Percentiles rank a stretch among this genome's conserved stretches.
These are phyloP conservation scores for Diachasmimorpha longicaudata DNA, from an alignment of 1,140 invertebrate species.

Conservation along the genomic window DNA sequence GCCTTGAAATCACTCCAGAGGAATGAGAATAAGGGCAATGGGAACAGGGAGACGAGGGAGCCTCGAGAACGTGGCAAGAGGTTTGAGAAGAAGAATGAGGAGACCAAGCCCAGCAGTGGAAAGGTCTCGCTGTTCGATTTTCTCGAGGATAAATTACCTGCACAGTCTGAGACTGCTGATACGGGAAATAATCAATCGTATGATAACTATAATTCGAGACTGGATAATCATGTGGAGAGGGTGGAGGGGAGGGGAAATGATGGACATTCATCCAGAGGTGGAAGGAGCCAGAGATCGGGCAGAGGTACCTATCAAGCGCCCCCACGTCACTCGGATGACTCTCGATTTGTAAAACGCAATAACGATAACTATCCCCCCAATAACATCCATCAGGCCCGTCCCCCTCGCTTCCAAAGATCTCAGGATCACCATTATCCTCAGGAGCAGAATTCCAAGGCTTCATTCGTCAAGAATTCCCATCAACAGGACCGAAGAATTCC, in stretches of 20 bases:
- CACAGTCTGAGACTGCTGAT: constrained; percentile 56
- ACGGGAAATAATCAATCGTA: constrained; percentile 31
- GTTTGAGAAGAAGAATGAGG: constrained; percentile 67
- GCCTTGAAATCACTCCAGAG: constrained; percentile 75
- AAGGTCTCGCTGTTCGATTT: constrained; percentile 89
- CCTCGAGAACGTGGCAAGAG: constrained; percentile 53
- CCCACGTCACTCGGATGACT: constrained; percentile 47
- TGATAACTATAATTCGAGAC: constrained; percentile 31
- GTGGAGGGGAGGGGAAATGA: constrained; percentile 41
- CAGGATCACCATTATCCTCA: constrained; percentile 41
- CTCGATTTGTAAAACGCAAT: constrained; percentile 38
- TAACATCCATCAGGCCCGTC: constrained; percentile 46
- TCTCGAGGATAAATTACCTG: constrained; percentile 80
- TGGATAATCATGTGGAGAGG: constrained; percentile 45
- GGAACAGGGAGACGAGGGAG: constrained; percentile 34
- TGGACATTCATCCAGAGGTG: constrained; percentile 39
- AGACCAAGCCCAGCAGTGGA: constrained; percentile 75
- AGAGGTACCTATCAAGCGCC: constrained; percentile 47
- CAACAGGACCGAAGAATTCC: neutral
- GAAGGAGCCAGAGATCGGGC: constrained; percentile 42
- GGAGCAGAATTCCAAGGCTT: constrained; percentile 14
- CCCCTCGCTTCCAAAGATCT: constrained; percentile 57
- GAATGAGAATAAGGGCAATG: constrained; percentile 54
- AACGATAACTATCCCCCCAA: constrained; percentile 26
- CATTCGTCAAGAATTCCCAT: neutral